A percentile compares a stretch with the other conserved stretches of the same genome.
phyloP scores from a whole-genome alignment of 2,888 invertebrate species.

The Protonemura montana region DNA sequence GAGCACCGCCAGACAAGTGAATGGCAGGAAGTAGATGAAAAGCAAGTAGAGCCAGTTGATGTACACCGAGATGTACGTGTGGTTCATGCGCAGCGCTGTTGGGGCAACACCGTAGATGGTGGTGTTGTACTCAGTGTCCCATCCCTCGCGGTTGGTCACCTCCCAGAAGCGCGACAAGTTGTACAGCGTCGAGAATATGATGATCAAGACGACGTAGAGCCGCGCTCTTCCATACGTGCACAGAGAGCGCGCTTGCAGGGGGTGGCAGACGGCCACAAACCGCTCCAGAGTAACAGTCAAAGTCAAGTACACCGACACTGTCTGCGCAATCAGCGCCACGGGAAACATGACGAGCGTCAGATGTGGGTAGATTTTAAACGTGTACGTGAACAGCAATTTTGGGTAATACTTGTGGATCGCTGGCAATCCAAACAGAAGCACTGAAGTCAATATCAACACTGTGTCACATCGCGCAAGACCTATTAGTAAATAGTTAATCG shows the following conservation, averaged over 20 bases:
- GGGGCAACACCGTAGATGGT: slow-evolving; percentile 76
- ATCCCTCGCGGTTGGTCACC: slow-evolving; percentile 87
- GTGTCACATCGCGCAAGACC: slow-evolving; percentile 95
- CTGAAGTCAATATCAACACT: slow-evolving; percentile 84
- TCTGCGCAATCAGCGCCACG: slow-evolving; percentile 86
- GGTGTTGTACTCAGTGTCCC: slow-evolving; percentile 62
- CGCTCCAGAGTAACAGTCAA: slow-evolving; percentile 89
- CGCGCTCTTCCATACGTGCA: slow-evolving; percentile 90
- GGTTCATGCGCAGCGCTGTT: slow-evolving; percentile 73
- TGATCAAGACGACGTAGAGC: slow-evolving; percentile 83
- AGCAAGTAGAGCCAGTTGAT: slow-evolving; percentile 94
- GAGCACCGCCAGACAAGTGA: slow-evolving; percentile 84
- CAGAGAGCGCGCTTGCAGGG: slow-evolving; percentile 84
- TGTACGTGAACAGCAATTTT: slow-evolving; percentile 77
- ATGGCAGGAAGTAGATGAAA: slow-evolving; percentile 93
- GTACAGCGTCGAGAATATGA: slow-evolving; percentile 82
- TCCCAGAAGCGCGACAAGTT: slow-evolving; percentile 82
- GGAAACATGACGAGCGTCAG: slow-evolving; percentile 84
- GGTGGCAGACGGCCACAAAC: slow-evolving; percentile 93
- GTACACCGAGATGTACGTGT: slow-evolving; percentile 83
- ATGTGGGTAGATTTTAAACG: slow-evolving; percentile 77
- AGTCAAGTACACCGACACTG: slow-evolving; percentile 90
- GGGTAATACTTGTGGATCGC: slow-evolving; percentile 82
- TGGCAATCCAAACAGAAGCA: slow-evolving; percentile 85
- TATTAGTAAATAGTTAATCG: slow-evolving; percentile 92